Conservation (phyloP, 2,797 vertebrate species). For the Darevskia mixta region DNA sequence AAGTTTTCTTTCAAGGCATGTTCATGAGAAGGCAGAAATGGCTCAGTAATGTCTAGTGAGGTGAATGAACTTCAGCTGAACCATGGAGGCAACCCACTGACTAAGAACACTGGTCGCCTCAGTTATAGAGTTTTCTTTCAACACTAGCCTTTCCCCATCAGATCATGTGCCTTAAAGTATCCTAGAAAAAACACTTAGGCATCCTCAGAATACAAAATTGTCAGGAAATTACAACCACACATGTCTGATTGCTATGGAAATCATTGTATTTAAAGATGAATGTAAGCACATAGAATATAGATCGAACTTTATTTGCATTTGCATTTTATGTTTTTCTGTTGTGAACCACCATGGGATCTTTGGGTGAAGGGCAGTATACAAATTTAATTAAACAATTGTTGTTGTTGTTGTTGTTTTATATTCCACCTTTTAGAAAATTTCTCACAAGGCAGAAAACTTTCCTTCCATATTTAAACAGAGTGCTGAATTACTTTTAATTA, state of each 20-base stretch:
- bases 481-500: background rate
- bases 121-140: conserved; percentile 35
- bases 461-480: too few relatives aligned
- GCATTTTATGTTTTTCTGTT: too few relatives aligned
- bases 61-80: background rate
- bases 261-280: conserved; percentile 64
- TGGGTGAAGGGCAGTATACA: too few relatives aligned
- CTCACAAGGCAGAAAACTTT: too few relatives aligned
- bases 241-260: conserved; percentile 69
- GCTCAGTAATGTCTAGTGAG: background rate
- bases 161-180: conserved; percentile 59
- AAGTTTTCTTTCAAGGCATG: background rate
- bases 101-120: background rate
- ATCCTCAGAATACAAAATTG: conserved; percentile 45
- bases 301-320: background rate
- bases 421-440: too few relatives aligned
- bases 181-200: conserved; percentile 51
- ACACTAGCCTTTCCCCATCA: conserved; percentile 23
- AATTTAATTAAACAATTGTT: too few relatives aligned
- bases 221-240: conserved; percentile 68
- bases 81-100: background rate
- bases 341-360: too few relatives aligned
- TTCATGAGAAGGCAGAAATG: background rate
- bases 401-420: too few relatives aligned
- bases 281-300: conserved; percentile 35